Evolutionary conservation across 2,113 vertebrate genomes (phyloP).

Genomic region (Uria aalge): DNA sequence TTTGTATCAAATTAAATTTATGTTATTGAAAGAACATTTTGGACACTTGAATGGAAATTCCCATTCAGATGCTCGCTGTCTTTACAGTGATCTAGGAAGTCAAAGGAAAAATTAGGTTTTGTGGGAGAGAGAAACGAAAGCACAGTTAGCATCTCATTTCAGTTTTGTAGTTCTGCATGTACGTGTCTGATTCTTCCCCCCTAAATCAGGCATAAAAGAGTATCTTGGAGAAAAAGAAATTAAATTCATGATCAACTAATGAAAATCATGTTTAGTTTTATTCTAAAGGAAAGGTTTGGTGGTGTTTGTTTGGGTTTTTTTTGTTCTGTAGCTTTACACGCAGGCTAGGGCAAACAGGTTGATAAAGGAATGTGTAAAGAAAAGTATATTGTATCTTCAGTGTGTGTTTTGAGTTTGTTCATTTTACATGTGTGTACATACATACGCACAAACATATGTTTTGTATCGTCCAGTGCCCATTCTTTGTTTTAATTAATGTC

Average conservation of each 20-base stretch:
- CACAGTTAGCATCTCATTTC: neutral
- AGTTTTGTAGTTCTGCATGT: neutral
- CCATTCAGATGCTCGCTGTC: neutral
- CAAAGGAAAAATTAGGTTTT: neutral
- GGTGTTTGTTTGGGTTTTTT: neutral
- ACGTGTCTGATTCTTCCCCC: neutral
- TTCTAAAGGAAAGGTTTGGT: neutral
- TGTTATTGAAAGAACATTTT: neutral
- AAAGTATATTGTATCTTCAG: neutral
- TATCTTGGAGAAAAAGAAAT: neutral
- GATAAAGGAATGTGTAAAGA: neutral
- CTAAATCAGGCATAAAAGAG: neutral
- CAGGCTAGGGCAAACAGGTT: neutral
- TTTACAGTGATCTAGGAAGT: neutral
- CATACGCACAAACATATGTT: accelerated
- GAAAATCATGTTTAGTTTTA: neutral
- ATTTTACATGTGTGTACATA: accelerated
- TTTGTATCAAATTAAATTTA: neutral
- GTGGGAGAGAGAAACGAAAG: neutral
- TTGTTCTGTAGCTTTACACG: neutral
- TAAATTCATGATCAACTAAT: neutral
- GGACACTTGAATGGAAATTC: neutral
- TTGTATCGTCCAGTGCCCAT: neutral
- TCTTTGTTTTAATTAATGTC: neutral
- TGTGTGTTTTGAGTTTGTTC: neutral